Evolutionary conservation across 2,888 invertebrate species (phyloP).

Genomic region (Apamea anceps): DNA sequence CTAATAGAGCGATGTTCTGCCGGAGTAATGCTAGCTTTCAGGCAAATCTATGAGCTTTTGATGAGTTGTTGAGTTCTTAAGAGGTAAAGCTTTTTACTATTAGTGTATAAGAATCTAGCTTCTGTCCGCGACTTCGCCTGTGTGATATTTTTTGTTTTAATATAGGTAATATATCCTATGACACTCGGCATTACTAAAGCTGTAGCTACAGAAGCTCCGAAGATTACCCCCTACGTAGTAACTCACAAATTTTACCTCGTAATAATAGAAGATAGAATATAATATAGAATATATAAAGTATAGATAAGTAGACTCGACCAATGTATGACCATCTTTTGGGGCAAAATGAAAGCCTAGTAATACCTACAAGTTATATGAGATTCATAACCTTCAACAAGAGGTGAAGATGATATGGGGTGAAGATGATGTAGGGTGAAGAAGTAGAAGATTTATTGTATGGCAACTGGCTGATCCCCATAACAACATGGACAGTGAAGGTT

Average conservation of each 20-base stretch:
- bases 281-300: neutral
- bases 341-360: neutral
- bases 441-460: neutral
- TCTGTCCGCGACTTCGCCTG: neutral
- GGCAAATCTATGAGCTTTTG: neutral
- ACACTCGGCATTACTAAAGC: too few relatives aligned
- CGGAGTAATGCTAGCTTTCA: constrained; percentile 5
- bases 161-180: too few relatives aligned
- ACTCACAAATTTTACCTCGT: too few relatives aligned
- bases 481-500: neutral
- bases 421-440: too few relatives aligned
- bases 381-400: neutral
- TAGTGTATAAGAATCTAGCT: neutral
- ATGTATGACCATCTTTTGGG: neutral
- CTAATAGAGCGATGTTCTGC: constrained; percentile 55
- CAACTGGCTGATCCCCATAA: neutral
- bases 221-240: neutral
- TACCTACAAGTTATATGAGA: neutral
- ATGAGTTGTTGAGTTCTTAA: neutral
- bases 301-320: neutral
- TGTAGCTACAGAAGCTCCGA: neutral
- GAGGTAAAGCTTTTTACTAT: neutral
- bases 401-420: neutral
- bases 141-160: neutral
- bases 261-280: neutral